These are phyloP conservation scores for Meandrina meandrites DNA, from an alignment of 92 coral and sea anemone genomes.

Conservation along the genomic window DNA sequence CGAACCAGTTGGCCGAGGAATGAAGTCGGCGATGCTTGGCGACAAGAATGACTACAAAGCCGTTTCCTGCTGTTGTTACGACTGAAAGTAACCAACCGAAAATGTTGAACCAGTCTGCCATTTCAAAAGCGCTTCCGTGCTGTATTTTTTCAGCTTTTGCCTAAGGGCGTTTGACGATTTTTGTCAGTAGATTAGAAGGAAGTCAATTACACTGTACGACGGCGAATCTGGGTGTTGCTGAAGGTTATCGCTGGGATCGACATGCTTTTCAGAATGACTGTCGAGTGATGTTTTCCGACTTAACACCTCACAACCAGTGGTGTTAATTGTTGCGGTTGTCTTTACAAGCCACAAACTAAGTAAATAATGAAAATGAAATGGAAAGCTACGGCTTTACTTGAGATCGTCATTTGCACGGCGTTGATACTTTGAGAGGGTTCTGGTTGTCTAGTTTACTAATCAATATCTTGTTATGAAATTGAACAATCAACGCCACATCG, in stretches of 20 bases:
- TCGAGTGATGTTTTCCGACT: neutral
- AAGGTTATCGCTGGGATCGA: neutral
- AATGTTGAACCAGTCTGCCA: conserved; percentile 5
- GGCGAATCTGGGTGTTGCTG: neutral
- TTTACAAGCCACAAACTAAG: neutral
- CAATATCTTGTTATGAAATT: no score
- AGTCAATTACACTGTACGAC: neutral
- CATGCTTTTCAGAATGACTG: neutral
- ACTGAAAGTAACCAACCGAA: conserved; percentile 16
- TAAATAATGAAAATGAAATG: neutral
- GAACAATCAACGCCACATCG: no score
- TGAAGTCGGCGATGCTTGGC: neutral
- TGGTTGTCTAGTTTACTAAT: no score
- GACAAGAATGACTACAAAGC: conserved; percentile 7
- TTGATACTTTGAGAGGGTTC: no score
- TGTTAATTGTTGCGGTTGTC: neutral
- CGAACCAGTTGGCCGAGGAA: conserved; percentile 23
- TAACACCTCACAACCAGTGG: neutral
- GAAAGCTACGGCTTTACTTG: neutral
- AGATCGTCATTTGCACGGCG: no score
- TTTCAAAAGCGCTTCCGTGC: neutral
- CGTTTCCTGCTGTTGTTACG: neutral
- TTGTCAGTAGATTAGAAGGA: neutral
- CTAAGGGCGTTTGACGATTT: neutral
- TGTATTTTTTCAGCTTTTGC: no score